Base-by-base conservation (phyloP, 2,888 invertebrate genomes). In the Philhelius pedissequus region DNA sequence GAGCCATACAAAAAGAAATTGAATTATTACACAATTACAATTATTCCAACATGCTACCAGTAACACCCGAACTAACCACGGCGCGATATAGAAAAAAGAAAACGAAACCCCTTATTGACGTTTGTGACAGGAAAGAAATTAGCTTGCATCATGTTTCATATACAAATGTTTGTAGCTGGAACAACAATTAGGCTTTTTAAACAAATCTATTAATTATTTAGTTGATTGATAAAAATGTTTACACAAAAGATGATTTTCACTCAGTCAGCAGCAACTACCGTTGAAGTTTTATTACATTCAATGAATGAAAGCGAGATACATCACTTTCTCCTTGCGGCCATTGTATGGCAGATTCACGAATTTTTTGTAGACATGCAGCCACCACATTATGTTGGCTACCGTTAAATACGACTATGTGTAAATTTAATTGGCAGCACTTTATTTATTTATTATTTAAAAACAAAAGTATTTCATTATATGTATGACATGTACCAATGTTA, bases 221-320 rank as follows among this genome's bases (percentile, higher is more conserved):
- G 38, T 58, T 48, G 56, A 64, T 62, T 75, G 32, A 40, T 43
- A 54, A 68, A 58, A 68, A 74, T 38, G 27, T 54, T 62, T 75
- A 62, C 62, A 80, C 60, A 75, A 80, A 75, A 80, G 69, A 81
- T 82, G 71, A 68, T 77, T 82, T 82, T 77, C 77, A 66, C 77
- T 30, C 7, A 76, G 5, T 15, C 27, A 52, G 18, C 27, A 52
- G 18, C 15, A n/a, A n/a, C 50, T 27, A 27, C 18, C 20, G 27
- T 43, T 40, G 22, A 60, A 40, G 38, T 38, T 25, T 62, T 30
- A 52, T 30, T 52, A 15, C 22, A 22, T 56, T 52, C 35, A 35
- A 18, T 52, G 38, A 58, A 56, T 69, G 60, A 45, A 70, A 76
- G 70, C 56, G 70, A 54, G 60, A 70, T 71, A 77, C 71, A 82